Conservation (phyloP, 2,888 invertebrate genomes). For the Phalangium opilio region DNA sequence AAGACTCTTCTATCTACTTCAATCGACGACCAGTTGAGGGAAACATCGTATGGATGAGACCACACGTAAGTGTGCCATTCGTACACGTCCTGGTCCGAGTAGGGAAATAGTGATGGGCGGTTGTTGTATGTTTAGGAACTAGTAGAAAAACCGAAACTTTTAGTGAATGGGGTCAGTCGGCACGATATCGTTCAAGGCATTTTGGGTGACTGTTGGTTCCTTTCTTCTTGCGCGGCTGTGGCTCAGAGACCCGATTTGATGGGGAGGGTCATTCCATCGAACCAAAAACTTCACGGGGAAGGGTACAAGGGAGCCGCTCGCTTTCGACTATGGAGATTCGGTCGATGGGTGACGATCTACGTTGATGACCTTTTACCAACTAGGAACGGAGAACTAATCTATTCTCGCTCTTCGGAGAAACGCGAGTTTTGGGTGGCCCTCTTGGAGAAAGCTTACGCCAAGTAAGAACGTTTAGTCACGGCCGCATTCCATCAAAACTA, state of each 20-base stretch:
- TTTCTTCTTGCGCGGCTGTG: conserved; percentile 35
- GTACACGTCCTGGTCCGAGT: no score
- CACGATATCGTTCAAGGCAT: conserved; percentile 38
- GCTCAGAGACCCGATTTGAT: conserved; percentile 31
- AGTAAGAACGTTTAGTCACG: conserved; percentile 24
- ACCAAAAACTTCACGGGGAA: conserved; percentile 28
- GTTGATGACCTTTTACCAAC: conserved; percentile 34
- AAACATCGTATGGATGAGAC: conserved; percentile 34
- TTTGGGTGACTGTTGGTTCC: conserved; percentile 37
- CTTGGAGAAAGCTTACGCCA: conserved; percentile 35
- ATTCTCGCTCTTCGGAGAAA: conserved; percentile 29
- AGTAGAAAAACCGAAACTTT: conserved; percentile 32
- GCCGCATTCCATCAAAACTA: neutral
- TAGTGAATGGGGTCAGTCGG: conserved; percentile 35
- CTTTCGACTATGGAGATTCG: conserved; percentile 34
- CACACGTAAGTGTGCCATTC: conserved; percentile 26
- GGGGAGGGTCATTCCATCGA: conserved; percentile 28
- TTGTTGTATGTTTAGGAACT: conserved; percentile 31
- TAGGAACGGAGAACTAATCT: conserved; percentile 29
- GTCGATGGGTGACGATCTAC: conserved; percentile 32
- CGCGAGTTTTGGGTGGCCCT: conserved; percentile 35
- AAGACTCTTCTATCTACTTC: conserved; percentile 30
- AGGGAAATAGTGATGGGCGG: no score
- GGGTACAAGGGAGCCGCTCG: conserved; percentile 30
- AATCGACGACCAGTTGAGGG: conserved; percentile 24